These are phyloP conservation scores for Lepus townsendii DNA, from an alignment of 2,797 vertebrate species.

Conservation along the genomic window DNA sequence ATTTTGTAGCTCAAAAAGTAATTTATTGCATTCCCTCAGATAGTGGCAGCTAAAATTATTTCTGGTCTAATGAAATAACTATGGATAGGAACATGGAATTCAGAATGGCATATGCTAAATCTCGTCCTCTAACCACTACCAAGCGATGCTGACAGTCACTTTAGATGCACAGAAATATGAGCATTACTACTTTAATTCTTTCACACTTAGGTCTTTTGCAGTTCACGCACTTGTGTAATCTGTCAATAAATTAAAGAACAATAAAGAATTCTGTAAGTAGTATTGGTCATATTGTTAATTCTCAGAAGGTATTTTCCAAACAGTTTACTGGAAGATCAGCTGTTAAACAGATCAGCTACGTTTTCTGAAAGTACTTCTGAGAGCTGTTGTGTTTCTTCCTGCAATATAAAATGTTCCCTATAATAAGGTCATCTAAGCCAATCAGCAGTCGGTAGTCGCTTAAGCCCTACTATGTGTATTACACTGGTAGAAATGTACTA, in stretches of 20 bases:
- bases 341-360: neutral
- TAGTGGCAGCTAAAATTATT: slow-evolving; percentile 18
- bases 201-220: neutral
- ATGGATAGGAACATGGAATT: neutral
- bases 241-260: neutral
- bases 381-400: slow-evolving; percentile 15
- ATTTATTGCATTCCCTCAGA: neutral
- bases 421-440: neutral
- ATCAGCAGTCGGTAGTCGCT: neutral
- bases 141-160: neutral
- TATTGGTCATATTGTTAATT: neutral
- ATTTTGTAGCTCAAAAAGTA: neutral
- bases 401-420: neutral
- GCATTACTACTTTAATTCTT: neutral
- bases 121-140: neutral
- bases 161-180: neutral
- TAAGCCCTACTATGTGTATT: neutral
- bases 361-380: neutral
- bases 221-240: neutral
- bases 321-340: neutral
- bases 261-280: neutral
- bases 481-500: neutral
- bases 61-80: neutral
- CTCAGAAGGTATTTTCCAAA: neutral
- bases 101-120: neutral